These are phyloP conservation scores for Toxonevra muliebris DNA, from an alignment of 2,888 invertebrate genomes.

Conservation along the genomic window DNA sequence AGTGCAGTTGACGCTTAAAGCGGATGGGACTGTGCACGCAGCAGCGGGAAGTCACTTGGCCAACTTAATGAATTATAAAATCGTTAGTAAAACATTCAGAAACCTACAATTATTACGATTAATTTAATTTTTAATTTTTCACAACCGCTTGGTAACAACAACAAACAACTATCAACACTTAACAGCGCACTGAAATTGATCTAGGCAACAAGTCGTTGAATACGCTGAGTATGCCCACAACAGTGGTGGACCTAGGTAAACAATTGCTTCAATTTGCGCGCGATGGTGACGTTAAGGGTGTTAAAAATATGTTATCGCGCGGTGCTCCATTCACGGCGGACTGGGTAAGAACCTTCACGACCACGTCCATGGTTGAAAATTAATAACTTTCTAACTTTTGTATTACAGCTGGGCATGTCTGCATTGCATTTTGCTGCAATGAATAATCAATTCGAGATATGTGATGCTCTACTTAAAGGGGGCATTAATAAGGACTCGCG, in stretches of 20 bases:
- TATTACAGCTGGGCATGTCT: slow-evolving; percentile 74
- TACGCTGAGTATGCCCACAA: slow-evolving; percentile 44
- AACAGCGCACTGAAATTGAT: slow-evolving; percentile 56
- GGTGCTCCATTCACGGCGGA: slow-evolving; percentile 94
- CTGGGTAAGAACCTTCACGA: slow-evolving; percentile 73
- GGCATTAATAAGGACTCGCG: slow-evolving; percentile 89
- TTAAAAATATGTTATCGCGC: slow-evolving; percentile 80
- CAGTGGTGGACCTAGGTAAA: slow-evolving; percentile 82
- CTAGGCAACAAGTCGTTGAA: slow-evolving; percentile 42
- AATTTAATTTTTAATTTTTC: too few relatives aligned
- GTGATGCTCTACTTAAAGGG: slow-evolving; percentile 82
- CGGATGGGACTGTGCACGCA: slow-evolving; percentile 59
- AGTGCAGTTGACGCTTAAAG: slow-evolving; percentile 58
- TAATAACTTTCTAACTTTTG: slow-evolving; percentile 2
- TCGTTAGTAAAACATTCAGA: slow-evolving; percentile 46
- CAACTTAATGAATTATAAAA: slow-evolving; percentile 57
- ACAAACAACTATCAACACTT: too few relatives aligned
- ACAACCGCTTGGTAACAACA: too few relatives aligned
- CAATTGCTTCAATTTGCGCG: slow-evolving; percentile 81
- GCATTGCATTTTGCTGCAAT: slow-evolving; percentile 88
- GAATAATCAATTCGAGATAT: slow-evolving; percentile 81
- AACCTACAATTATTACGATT: too few relatives aligned
- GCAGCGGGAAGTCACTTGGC: slow-evolving; percentile 49
- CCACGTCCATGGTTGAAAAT: too few relatives aligned
- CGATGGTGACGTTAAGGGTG: slow-evolving; percentile 79